phyloP scores from a whole-genome alignment of 2,888 invertebrate genomes.

The Hypomecis atomaria region DNA sequence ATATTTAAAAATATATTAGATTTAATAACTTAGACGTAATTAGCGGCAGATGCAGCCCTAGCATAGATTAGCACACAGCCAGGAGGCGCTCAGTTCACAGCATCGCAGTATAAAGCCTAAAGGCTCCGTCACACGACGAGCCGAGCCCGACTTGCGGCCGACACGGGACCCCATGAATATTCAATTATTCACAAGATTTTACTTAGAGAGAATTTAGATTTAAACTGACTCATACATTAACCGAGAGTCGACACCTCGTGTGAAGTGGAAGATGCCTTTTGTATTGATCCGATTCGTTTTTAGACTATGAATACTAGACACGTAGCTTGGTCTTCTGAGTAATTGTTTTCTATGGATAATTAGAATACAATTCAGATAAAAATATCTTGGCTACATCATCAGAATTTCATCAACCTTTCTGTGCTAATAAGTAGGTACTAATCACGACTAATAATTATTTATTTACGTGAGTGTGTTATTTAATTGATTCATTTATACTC shows the following conservation, averaged over 20 bases:
- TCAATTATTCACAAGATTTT: conserved; percentile 77
- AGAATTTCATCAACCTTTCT: too few species aligned
- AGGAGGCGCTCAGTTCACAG: conserved; percentile 30
- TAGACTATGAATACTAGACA: background rate
- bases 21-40: background rate
- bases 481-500: too few species aligned
- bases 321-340: too few species aligned
- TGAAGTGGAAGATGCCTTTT: conserved; percentile 38
- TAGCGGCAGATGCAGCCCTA: conserved; percentile 55
- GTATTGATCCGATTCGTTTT: conserved; percentile 24
- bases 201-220: conserved; percentile 68
- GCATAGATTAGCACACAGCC: conserved; percentile 47
- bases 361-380: too few species aligned
- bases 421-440: too few species aligned
- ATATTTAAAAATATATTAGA: too few species aligned
- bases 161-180: conserved; percentile 76
- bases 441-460: too few species aligned
- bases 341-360: too few species aligned
- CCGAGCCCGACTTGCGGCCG: conserved; percentile 74
- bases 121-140: conserved; percentile 67
- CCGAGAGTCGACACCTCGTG: conserved; percentile 36
- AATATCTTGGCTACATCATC: too few species aligned
- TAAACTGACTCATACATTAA: conserved; percentile 54
- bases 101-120: conserved; percentile 50
- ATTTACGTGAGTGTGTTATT: too few species aligned